Conservation (phyloP, 23 tunicate species). For the Halocynthia roretzi region DNA sequence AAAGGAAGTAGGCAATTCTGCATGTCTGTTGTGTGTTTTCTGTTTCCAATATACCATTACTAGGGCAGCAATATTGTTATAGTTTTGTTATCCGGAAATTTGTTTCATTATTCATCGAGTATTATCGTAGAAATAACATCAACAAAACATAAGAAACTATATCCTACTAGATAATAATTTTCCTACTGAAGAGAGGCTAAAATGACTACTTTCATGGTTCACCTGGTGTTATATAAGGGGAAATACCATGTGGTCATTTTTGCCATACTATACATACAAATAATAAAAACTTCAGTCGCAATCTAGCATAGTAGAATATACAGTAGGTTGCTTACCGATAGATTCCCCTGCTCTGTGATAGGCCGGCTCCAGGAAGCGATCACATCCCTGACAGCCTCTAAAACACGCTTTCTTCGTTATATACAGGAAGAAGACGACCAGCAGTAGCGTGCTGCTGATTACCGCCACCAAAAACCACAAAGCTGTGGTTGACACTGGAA, state of each 20-base stretch:
- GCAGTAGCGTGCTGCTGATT: conserved; percentile 25
- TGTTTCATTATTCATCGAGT: no score
- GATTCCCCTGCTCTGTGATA: conserved; percentile 3
- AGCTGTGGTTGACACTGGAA: conserved; percentile 44
- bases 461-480: conserved; percentile 54
- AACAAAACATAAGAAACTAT: no score
- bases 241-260: conserved; percentile 7
- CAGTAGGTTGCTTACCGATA: conserved; percentile 16
- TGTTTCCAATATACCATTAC: no score
- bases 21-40: no score
- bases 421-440: conserved; percentile 61
- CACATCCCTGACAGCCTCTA: conserved; percentile 62
- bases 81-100: no score
- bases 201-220: background rate
- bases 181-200: conserved; percentile 4
- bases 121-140: no score
- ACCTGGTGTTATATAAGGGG: background rate
- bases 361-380: conserved; percentile 34
- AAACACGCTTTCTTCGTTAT: conserved; percentile 80
- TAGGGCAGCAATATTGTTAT: no score
- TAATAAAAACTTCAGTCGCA: no score
- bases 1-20: no score
- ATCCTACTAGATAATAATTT: background rate
- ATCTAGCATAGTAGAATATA: no score
- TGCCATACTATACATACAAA: no score